These are phyloP conservation scores for Gymnocheta viridis DNA, from an alignment of 2,888 invertebrate species.

Conservation along the genomic window DNA sequence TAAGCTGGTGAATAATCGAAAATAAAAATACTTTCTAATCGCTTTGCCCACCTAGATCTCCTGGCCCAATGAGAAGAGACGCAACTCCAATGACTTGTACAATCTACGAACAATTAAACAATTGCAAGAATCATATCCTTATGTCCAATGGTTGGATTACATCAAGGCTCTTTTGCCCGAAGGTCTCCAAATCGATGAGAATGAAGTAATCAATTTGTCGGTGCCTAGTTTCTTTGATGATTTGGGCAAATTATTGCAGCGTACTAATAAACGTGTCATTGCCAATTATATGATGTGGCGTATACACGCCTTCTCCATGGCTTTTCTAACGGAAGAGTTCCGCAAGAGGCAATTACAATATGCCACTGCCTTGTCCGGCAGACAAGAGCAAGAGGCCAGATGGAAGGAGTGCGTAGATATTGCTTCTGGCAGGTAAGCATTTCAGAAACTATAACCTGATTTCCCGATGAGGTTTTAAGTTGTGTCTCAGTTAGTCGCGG, in stretches of 20 bases:
- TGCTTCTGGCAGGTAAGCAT: slow-evolving; percentile 87
- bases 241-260: slow-evolving; percentile 85
- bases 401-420: slow-evolving; percentile 96
- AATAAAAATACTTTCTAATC: background rate
- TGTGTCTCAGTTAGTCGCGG: slow-evolving; percentile 67
- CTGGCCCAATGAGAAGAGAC: slow-evolving; percentile 92
- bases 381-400: slow-evolving; percentile 91
- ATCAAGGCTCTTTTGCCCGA: slow-evolving; percentile 90
- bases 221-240: slow-evolving; percentile 91
- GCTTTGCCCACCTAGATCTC: slow-evolving; percentile 85
- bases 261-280: slow-evolving; percentile 85
- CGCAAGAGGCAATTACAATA: slow-evolving; percentile 91
- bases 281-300: slow-evolving; percentile 98
- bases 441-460: background rate
- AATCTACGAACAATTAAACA: slow-evolving; percentile 93
- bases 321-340: slow-evolving; percentile 90
- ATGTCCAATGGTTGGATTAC: slow-evolving; percentile 85
- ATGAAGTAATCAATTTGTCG: slow-evolving; percentile 92
- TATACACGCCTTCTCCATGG: slow-evolving; percentile 90
- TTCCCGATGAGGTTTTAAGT: background rate
- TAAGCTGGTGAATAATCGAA: slow-evolving; percentile 86
- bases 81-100: slow-evolving; percentile 94
- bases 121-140: slow-evolving; percentile 88
- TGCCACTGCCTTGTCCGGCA: slow-evolving; percentile 90
- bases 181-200: slow-evolving; percentile 84